A percentile compares a stretch with the other conserved stretches of the same genome.
These are phyloP conservation scores for Scolanthus callimorphus DNA, from an alignment of 92 coral and sea anemone species.

Conservation along the genomic window DNA sequence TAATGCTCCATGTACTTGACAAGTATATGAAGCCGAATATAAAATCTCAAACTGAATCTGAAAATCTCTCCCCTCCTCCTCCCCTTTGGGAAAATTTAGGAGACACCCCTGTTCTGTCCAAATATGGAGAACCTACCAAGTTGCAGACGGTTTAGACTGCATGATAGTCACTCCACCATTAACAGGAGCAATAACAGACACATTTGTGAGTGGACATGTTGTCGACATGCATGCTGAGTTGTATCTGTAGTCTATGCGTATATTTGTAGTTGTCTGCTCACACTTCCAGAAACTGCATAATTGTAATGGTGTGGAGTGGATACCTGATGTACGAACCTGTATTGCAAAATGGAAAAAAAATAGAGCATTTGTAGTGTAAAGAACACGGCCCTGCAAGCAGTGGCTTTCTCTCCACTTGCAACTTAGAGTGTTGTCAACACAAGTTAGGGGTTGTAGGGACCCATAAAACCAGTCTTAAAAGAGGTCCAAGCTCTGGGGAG, in stretches of 20 bases:
- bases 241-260: conserved; percentile 88
- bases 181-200: conserved; percentile 81
- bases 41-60: no score
- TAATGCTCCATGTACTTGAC: not conserved
- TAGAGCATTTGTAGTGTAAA: no score
- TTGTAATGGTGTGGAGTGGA: conserved; percentile 77
- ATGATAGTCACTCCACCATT: conserved; percentile 92
- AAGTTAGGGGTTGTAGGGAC: no score
- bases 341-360: no score
- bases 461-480: no score
- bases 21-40: no score
- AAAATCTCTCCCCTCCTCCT: not conserved
- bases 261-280: conserved; percentile 72
- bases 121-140: conserved; percentile 56
- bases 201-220: conserved; percentile 73
- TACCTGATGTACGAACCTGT: conserved; percentile 75
- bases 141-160: conserved; percentile 96
- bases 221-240: conserved; percentile 83
- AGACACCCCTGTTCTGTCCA: no score
- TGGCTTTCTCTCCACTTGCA: no score
- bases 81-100: not conserved
- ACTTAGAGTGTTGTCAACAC: no score
- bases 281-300: conserved; percentile 94
- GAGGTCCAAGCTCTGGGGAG: no score
- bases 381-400: no score